Evolutionary conservation across 2,888 invertebrate genomes (phyloP), one percentile per base, ranked within the genome.

Genomic region (Oconnorella tubifera): DNA sequence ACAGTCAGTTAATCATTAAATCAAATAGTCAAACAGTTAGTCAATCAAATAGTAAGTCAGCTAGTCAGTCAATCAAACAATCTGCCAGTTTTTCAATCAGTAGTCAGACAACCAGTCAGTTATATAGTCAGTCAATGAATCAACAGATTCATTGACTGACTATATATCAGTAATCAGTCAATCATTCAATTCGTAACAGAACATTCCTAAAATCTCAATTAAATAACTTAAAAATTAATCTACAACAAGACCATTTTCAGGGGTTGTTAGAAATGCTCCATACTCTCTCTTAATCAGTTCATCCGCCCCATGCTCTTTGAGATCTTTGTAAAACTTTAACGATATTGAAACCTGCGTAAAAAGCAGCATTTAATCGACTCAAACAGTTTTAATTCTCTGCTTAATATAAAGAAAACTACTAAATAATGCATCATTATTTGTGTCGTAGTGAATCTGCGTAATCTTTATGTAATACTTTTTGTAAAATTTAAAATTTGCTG

Each of bases 231-330:
- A n/a, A n/a, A n/a, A n/a, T n/a, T n/a, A n/a, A n/a, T n/a, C n/a
- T n/a, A n/a, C n/a, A n/a, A n/a, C n/a, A n/a, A n/a, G n/a, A n/a
- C 92, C 94, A 80, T 90, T 89, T 85, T 98, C 97, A 59, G 95
- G 86, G 66, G 89, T 86, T 68, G 89, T 88, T 68, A 96, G 86
- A 74, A 91, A 86, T 67, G 87, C 84, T 66, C 92, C 95, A 84
- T 98, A 99, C 81, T 91, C 92, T 82, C 92, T 87, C 85, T 91
- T 92, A 73, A 99, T 86, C 73, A 99, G 86, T 84, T 95, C 92
- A 85, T 99, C 98, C 63, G 97, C 97, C 70, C 98, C 98, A 85
- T 99, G 93, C 83, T 95, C 91, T 85, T 95, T 93, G 79, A 99
- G 87, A 85, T 99, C 95, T 85, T 94, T 91, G 76, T 94, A 98